Conservation (phyloP, 1,140 invertebrate species). For the Drosophila sp. region DNA sequence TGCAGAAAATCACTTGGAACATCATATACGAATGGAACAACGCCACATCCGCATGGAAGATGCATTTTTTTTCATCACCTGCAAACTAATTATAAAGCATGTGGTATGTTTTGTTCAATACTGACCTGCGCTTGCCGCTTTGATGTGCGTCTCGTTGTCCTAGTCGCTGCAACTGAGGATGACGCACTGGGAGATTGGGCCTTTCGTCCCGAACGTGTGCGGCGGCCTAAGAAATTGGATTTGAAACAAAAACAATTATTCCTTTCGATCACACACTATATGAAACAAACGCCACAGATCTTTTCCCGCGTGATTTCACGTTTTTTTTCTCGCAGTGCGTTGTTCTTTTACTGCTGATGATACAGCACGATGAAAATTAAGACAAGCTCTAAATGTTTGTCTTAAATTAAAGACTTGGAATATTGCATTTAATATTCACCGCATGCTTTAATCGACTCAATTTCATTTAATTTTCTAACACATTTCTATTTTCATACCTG, state of each 20-base stretch:
- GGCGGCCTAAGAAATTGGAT: conserved; percentile 55
- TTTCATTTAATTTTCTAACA: conserved; percentile 13
- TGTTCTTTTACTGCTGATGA: conserved; percentile 4
- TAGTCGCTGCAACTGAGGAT: conserved; percentile 24
- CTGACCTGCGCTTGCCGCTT: conserved; percentile 72
- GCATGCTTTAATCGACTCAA: conserved; percentile 4
- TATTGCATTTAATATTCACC: conserved; percentile 17
- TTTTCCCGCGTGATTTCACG: conserved; percentile 56
- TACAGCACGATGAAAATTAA: not conserved
- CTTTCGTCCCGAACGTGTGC: conserved; percentile 75
- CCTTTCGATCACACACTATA: conserved; percentile 26
- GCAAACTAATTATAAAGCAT: conserved; percentile 1
- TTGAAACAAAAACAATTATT: conserved; percentile 9
- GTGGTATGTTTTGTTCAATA: conserved; percentile 17
- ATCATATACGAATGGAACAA: conserved; percentile 80
- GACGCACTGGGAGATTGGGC: conserved; percentile 37
- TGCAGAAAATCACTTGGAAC: conserved; percentile 73
- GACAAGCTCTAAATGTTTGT: not conserved
- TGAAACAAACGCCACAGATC: conserved; percentile 25
- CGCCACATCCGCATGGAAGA: conserved; percentile 72
- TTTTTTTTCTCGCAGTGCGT: conserved; percentile 19
- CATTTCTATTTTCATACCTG: conserved; percentile 56
- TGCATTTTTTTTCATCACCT: conserved; percentile 73
- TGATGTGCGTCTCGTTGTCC: conserved; percentile 63
- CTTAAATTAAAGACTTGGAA: not conserved